Evolutionary conservation across 2,888 invertebrate genomes (phyloP).

Genomic region (Cheilosia vernalis): DNA sequence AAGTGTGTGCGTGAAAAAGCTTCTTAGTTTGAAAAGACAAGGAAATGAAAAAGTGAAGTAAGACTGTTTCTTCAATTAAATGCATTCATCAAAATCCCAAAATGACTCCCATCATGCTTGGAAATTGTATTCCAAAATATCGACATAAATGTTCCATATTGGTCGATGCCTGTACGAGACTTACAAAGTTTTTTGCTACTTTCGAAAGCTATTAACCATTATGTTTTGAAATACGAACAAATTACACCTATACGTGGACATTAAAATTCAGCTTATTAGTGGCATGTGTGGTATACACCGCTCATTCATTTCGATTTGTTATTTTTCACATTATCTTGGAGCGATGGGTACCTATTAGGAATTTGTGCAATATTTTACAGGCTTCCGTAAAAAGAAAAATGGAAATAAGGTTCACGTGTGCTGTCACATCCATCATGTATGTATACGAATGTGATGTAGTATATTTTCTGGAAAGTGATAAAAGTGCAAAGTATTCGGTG

Average conservation of each 20-base stretch:
- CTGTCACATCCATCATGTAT: neutral
- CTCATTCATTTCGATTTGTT: neutral
- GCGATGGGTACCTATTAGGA: neutral
- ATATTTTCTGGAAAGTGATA: conserved; percentile 4
- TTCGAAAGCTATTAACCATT: conserved; percentile 49
- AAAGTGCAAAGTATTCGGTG: neutral
- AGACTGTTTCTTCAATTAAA: too few species aligned
- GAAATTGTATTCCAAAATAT: too few species aligned
- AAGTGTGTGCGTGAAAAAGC: too few species aligned
- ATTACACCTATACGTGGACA: conserved; percentile 53
- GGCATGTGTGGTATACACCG: conserved; percentile 11
- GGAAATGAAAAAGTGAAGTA: too few species aligned
- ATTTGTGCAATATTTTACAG: conserved; percentile 11
- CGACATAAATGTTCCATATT: too few species aligned
- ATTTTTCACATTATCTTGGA: neutral
- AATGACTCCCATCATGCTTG: too few species aligned
- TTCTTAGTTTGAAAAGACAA: too few species aligned
- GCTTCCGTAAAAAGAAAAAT: conserved; percentile 22
- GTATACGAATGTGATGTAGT: neutral
- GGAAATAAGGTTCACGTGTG: neutral
- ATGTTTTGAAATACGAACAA: conserved; percentile 46
- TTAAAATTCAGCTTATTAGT: conserved; percentile 37
- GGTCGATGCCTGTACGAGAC: neutral
- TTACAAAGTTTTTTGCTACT: conserved; percentile 7
- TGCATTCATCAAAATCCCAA: too few species aligned